A percentile compares a stretch with the other conserved stretches of the same genome.
These are phyloP conservation scores for Meleagris gallopavo DNA, from an alignment of 2,113 vertebrate genomes.

Conservation along the genomic window DNA sequence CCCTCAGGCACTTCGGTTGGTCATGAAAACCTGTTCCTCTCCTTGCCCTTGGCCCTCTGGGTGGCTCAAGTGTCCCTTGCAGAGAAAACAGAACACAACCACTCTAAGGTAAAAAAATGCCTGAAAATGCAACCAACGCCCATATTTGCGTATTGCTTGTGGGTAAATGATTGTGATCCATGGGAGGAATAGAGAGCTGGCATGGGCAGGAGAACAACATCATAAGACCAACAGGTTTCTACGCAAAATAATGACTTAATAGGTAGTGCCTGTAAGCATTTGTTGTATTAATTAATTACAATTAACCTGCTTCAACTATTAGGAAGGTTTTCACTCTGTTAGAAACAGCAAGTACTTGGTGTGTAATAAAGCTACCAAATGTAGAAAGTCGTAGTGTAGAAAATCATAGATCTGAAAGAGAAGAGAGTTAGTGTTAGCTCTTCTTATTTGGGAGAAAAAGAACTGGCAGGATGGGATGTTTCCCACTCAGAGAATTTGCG, in stretches of 20 bases:
- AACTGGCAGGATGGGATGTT: constrained; percentile 32
- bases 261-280: constrained; percentile 1
- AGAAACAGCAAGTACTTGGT: not conserved
- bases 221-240: not conserved
- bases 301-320: not conserved
- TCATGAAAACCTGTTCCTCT: not conserved
- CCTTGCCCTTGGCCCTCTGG: not conserved
- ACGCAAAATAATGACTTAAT: not conserved
- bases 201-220: not conserved
- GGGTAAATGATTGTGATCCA: not conserved
- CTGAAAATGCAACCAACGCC: accelerated
- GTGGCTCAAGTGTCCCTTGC: constrained; percentile 1
- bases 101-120: not conserved
- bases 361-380: not conserved
- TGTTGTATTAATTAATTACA: constrained; percentile 14
- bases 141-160: not conserved
- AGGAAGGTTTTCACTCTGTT: not conserved
- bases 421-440: not conserved
- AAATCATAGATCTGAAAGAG: not conserved
- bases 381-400: not conserved
- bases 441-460: not conserved
- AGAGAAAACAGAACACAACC: not conserved
- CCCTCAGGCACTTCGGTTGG: not conserved
- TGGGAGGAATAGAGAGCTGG: not conserved
- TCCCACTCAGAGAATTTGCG: constrained; percentile 48